phyloP scores from a whole-genome alignment of 2,888 invertebrate genomes.

The Euclidia mi region DNA sequence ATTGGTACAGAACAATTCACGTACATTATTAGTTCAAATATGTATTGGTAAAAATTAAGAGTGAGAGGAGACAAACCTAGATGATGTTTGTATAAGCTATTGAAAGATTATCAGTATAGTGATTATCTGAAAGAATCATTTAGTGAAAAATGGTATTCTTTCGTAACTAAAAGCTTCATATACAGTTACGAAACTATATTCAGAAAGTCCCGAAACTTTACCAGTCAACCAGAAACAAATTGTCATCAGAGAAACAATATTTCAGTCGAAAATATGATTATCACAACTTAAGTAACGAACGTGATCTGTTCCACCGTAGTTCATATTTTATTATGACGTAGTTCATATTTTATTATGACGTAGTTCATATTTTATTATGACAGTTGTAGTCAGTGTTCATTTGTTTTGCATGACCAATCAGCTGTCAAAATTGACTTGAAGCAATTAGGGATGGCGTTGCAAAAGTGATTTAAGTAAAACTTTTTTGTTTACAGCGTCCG shows the following conservation, averaged over 20 bases:
- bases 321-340: constrained; percentile 8
- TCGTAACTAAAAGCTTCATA: no score
- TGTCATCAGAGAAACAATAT: neutral
- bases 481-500: constrained; percentile 73
- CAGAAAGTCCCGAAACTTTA: neutral
- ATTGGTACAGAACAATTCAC: no score
- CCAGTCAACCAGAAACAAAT: neutral
- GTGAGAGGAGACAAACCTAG: no score
- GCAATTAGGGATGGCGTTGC: constrained; percentile 73
- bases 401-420: constrained; percentile 70
- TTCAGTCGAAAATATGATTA: neutral
- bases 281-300: neutral
- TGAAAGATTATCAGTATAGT: no score
- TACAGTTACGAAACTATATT: neutral
- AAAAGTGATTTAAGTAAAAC: constrained; percentile 75
- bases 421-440: constrained; percentile 75
- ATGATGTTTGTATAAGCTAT: no score
- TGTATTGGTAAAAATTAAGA: no score
- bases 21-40: no score
- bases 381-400: constrained; percentile 50
- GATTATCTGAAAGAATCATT: no score
- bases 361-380: constrained; percentile 7
- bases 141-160: no score
- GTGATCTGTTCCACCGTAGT: neutral
- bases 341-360: neutral